Conservation (phyloP, 2,797 vertebrate genomes). For the Schizothorax lantsangensis region DNA sequence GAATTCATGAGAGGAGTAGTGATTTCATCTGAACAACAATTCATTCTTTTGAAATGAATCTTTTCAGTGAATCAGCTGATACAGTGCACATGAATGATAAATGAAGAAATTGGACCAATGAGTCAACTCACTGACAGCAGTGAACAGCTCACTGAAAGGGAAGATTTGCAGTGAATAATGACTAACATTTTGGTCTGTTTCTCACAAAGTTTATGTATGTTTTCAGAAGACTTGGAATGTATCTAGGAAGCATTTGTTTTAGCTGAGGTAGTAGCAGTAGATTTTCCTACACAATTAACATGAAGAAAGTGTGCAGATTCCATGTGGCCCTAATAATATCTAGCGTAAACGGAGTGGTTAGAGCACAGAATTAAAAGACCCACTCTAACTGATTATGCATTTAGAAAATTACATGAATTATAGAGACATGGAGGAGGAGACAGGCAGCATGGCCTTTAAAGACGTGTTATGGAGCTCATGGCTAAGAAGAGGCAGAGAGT, state of each 20-base stretch:
- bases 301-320: background rate
- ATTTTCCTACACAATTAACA: background rate
- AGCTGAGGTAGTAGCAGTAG: background rate
- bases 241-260: background rate
- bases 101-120: background rate
- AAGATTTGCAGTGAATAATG: background rate
- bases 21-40: background rate
- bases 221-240: background rate
- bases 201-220: background rate
- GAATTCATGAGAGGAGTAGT: background rate
- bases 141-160: background rate
- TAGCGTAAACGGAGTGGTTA: background rate
- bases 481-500: background rate
- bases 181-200: background rate
- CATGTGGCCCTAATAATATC: background rate
- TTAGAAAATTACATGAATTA: constrained; percentile 16
- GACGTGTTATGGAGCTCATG: background rate
- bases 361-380: background rate
- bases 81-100: background rate
- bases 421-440: constrained; percentile 10
- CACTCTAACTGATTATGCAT: background rate
- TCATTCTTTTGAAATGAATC: background rate
- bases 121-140: background rate
- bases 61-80: background rate
- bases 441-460: background rate